Evolutionary conservation across 1,140 invertebrate genomes (phyloP).

Genomic region (Drosophila carrolli): DNA sequence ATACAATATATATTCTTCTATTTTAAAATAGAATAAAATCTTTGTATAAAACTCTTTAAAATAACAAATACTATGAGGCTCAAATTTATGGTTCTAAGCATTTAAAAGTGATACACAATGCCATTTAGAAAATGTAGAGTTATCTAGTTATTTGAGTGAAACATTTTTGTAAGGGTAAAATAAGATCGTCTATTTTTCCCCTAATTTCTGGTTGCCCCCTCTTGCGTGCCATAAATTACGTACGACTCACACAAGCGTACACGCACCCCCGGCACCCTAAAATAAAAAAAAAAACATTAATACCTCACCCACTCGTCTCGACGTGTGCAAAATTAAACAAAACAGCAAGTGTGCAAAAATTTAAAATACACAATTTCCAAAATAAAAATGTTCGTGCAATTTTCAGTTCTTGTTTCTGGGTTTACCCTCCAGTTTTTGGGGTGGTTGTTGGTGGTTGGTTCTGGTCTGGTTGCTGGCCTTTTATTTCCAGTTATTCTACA

Average conservation of each 20-base stretch:
- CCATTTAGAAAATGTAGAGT: no score
- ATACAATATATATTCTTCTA: no score
- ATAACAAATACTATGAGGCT: no score
- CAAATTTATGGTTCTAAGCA: no score
- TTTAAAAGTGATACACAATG: no score
- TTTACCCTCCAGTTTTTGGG: slow-evolving; percentile 28
- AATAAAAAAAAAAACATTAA: neutral
- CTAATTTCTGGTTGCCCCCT: slow-evolving; percentile 6
- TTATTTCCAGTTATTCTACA: slow-evolving; percentile 50
- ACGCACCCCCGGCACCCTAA: slow-evolving; percentile 10
- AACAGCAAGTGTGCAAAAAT: slow-evolving; percentile 68
- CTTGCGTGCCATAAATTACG: slow-evolving; percentile 41
- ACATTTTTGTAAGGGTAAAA: neutral
- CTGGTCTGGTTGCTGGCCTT: slow-evolving; percentile 46
- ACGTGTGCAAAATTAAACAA: slow-evolving; percentile 67
- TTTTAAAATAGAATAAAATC: no score
- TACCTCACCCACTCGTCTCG: slow-evolving; percentile 33
- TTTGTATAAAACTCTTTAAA: no score
- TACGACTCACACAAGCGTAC: slow-evolving; percentile 30
- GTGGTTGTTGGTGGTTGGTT: slow-evolving; percentile 33
- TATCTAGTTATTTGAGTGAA: no score
- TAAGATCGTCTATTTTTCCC: neutral
- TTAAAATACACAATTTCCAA: slow-evolving; percentile 63
- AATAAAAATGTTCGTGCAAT: slow-evolving; percentile 54
- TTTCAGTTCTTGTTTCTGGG: slow-evolving; percentile 33